Evolutionary conservation across 2,797 vertebrate genomes (phyloP), one percentile per base, ranked within the genome.

Genomic region (Falco biarmicus): DNA sequence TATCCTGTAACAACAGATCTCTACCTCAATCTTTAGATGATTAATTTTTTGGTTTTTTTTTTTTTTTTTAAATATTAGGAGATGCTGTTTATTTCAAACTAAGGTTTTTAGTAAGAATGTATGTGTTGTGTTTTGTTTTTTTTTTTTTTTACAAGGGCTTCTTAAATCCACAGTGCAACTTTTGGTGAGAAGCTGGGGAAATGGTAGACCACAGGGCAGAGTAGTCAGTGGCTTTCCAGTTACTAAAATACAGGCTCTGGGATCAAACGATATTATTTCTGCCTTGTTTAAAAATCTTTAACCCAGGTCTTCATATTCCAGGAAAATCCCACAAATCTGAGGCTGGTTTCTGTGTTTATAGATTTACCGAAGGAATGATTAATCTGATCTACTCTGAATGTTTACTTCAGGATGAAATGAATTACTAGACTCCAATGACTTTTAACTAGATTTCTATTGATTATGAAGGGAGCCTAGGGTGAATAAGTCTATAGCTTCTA

Each of bases 401-500:
- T 59, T 92, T 87, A 25, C 54, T 93, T 89, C 20, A 66, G 63
- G 17, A 75, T 73, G 37, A 84, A 77, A 81, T 73, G 2, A 63
- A 66, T 95, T 77, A 15, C 24, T 51, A 21, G 56, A 63, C 13
- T 80, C 21, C 31, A 56, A 4, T 82, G 84, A 73, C 51, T 85
- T 87, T 92, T 82, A 73, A 80, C 59, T 41, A 82, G 50, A 56
- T 91, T 83, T 87, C 68, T 93, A 24, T 93, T 85, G 78, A 60
- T 83, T 80, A 66, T 63, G n/a, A 80, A 77, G 31, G 43, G 41
- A 87, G 13, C 39, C 25, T 51, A 45, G 68, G 21, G 15, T 87
- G 34, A 91, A 24, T 70, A 75, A 83, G 10, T 15, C 51, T 48
- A 10, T 70, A 92, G 11, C 7, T 60, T 54, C 15, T 83, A 89